Percentiles rank a stretch among this genome's conserved stretches.
Evolutionary conservation across 2,797 vertebrate species (phyloP).

Genomic region (Tiaroga cobitis): DNA sequence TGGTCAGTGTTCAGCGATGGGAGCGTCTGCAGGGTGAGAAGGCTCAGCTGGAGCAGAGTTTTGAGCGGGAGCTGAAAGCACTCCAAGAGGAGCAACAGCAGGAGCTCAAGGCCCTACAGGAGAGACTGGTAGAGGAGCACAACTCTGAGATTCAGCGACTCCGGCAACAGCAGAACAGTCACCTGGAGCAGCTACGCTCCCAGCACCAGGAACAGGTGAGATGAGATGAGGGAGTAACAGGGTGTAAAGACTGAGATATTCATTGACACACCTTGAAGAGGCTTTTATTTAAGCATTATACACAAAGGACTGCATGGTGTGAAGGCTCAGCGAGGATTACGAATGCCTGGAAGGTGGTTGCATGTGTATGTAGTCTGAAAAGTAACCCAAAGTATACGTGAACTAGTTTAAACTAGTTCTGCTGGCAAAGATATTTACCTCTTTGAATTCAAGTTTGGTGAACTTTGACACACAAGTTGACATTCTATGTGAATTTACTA

Average conservation of each 20-base stretch:
- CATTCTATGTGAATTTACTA: too few species aligned
- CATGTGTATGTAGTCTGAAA: background rate
- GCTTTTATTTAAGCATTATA: background rate
- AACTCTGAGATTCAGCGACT: slow-evolving; percentile 73
- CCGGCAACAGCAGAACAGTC: slow-evolving; percentile 75
- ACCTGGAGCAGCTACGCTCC: slow-evolving; percentile 77
- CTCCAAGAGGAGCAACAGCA: slow-evolving; percentile 82
- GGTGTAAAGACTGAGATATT: background rate
- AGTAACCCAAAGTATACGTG: background rate
- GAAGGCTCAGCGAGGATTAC: background rate
- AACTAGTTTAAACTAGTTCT: background rate
- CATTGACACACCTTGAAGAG: background rate
- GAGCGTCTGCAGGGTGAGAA: slow-evolving; percentile 91
- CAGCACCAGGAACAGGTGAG: slow-evolving; percentile 87
- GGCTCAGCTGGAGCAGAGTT: slow-evolving; percentile 85
- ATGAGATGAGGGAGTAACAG: slow-evolving; percentile 57
- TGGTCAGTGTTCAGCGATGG: slow-evolving; percentile 83
- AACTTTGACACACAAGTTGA: background rate
- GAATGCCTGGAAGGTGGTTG: background rate
- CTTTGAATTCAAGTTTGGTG: background rate
- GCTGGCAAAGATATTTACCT: background rate
- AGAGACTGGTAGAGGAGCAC: slow-evolving; percentile 81
- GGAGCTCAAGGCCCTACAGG: slow-evolving; percentile 84
- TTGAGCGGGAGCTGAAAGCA: slow-evolving; percentile 83
- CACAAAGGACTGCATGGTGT: background rate